Evolutionary conservation across 2,113 vertebrate species (phyloP), one percentile per base, ranked within the genome.

Genomic region (Heterotis niloticus): DNA sequence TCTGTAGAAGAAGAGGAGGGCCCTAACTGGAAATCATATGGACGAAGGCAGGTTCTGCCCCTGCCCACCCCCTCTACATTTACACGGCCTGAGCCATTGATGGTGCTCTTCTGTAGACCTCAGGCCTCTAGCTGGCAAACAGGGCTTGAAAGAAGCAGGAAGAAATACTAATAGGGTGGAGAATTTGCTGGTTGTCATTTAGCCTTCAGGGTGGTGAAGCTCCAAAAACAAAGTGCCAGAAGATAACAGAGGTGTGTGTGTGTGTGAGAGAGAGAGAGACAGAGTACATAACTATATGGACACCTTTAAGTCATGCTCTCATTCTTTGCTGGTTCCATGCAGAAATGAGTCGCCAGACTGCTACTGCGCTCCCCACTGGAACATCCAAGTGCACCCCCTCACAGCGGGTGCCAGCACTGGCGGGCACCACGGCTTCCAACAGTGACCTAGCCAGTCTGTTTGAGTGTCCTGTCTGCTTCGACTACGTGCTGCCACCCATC

Each of bases 271-370:
- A 44, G 34, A 4, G 34, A 44, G 34, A 4, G 34, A 44, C n/a
- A n/a, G n/a, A n/a, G 20, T 17, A 44, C 10, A 17, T 70, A n/a
- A 71, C 51, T 54, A 71, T 51, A 24, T 12, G 0, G 18, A 28
- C 54, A 26, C 10, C 24, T 57, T 18, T 44, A 34, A 44, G 17
- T 59, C 52, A 5, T 20, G 7, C 54, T 13, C 17, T 24, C 74
- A 93, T 88, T 95, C 93, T 0, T 91, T 95, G 66, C 95, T 95
- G 86, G 93, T 93, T 1, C 88, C 94, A 90, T 94, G 1, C 89
- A 95, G 94, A 93, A 88, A 95, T 95, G 94, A 95, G 94, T 91
- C 94, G 94, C 82, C 94, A 95, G 92, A 95, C 94, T 69, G 94
- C 93, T 7, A 93, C 94, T 86, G 93, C 94, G 23, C 85, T 95